Evolutionary conservation across 2,113 vertebrate species (phyloP), one percentile per base, ranked within the genome.

Genomic region (Pseudolaguvia tuberculata): DNA sequence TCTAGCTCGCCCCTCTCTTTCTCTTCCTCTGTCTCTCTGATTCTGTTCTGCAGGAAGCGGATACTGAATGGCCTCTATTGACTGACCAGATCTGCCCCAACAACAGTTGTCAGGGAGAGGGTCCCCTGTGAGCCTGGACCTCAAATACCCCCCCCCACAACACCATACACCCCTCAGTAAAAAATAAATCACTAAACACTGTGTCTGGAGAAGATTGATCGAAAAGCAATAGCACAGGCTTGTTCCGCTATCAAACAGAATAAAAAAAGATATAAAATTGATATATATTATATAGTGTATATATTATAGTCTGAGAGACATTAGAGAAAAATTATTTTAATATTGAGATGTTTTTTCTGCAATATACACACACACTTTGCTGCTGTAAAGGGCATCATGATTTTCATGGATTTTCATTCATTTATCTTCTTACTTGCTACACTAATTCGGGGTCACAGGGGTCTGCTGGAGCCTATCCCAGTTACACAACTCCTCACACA

Each of bases 21-120:
- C 25, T 68, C 48, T 48, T 48, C 25, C 50, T 18, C 20, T 45
- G 42, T 78, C 56, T 63, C 70, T 56, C 65, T 50, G n/a, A 2
- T 77, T 77, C 75, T 80, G 63, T 77, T 77, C 58, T 79, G 73
- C 75, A 80, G 81, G 81, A 82, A 82, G 72, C 45, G 42, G 29
- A 56, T 13, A 65, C 68, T 82, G 81, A 82, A 82, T 82, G 75
- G 79, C 75, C 65, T 69, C 78, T 70, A 82, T 82, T 82, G 75
- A 82, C 42, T 68, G 72, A 63, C 59, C 69, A 72, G n/a, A 35
- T 72, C 61, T 78, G 72, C 72, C 81, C 56, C 78, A 70, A 76
- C 61, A 80, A 78, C 81, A 80, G 81, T 82, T 82, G 78, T 82
- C 81, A 72, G 71, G 78, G 72, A 68, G 75, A 79, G 70, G 73